Evolutionary conservation across 1,140 invertebrate species (phyloP).

Genomic region (Drosophila fuyamai): DNA sequence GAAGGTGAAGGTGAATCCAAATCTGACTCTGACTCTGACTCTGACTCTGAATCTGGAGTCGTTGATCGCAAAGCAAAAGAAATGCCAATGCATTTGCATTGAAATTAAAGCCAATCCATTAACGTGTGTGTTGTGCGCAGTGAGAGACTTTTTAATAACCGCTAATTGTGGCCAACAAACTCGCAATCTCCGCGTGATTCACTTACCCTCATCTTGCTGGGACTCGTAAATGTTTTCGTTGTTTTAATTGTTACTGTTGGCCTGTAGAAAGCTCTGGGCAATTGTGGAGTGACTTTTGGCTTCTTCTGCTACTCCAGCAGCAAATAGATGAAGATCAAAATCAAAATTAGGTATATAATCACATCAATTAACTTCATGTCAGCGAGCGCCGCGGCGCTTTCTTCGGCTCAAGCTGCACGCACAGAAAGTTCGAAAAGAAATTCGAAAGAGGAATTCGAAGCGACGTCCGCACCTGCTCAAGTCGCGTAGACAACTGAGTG

Average conservation of each 20-base stretch:
- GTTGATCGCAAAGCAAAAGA: conserved; percentile 22
- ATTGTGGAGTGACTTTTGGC: conserved; percentile 48
- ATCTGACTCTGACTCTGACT: conserved; percentile 5
- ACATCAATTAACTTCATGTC: conserved; percentile 84
- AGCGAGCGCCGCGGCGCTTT: conserved; percentile 72
- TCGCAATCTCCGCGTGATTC: conserved; percentile 18
- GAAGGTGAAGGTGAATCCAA: conserved; percentile 39
- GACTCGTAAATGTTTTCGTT: conserved; percentile 19
- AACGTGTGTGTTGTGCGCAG: conserved; percentile 26
- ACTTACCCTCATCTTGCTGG: conserved; percentile 68
- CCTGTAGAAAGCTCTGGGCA: conserved; percentile 56
- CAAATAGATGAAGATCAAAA: conserved; percentile 81
- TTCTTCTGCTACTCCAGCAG: conserved; percentile 67
- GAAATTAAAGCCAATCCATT: conserved; percentile 32
- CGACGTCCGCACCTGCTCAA: conserved; percentile 70
- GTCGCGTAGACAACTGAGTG: conserved; percentile 70
- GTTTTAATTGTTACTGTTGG: conserved; percentile 10
- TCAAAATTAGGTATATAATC: conserved; percentile 80
- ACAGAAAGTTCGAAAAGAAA: conserved; percentile 13
- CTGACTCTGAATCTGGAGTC: conserved; percentile 22
- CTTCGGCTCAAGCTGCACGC: conserved; percentile 38
- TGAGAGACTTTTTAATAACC: conserved; percentile 40
- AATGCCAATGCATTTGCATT: conserved; percentile 51
- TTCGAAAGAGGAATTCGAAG: conserved; percentile 23
- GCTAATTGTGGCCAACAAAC: conserved; percentile 60